A percentile compares a stretch with the other conserved stretches of the same genome.
phyloP scores from a whole-genome alignment of 1,140 invertebrate genomes.

The Drosophila nebulosa region DNA sequence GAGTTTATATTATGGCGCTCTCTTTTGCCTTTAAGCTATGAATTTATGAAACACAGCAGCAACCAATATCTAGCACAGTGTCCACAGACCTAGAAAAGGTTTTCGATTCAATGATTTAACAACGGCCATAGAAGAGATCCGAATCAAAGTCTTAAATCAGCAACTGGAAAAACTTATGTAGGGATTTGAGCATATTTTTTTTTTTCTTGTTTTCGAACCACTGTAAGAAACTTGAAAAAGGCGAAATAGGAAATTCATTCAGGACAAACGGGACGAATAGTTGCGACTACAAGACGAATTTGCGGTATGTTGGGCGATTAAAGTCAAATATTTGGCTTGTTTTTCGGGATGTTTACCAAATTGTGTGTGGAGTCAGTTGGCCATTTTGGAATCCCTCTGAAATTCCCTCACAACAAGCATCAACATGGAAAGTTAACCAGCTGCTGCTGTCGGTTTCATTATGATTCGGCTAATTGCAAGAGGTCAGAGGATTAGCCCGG shows the following conservation, averaged over 20 bases:
- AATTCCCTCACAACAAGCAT: slow-evolving; percentile 48
- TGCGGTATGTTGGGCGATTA: slow-evolving; percentile 32
- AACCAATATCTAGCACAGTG: slow-evolving; percentile 12
- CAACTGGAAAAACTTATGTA: no score
- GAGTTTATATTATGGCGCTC: slow-evolving; percentile 42
- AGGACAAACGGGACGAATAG: slow-evolving; percentile 13
- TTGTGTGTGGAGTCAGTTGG: slow-evolving; percentile 48
- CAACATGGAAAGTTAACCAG: slow-evolving; percentile 36
- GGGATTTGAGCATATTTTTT: no score
- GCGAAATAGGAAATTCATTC: slow-evolving; percentile 40
- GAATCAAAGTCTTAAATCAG: not conserved
- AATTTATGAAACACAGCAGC: slow-evolving; percentile 49
- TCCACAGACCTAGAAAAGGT: not conserved
- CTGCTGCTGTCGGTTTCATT: slow-evolving; percentile 69
- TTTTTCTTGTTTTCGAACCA: not conserved
- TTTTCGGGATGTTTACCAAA: slow-evolving; percentile 25
- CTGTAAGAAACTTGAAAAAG: slow-evolving; percentile 2
- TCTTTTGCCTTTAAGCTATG: slow-evolving; percentile 36
- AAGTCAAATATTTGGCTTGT: slow-evolving; percentile 61
- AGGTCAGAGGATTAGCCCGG: slow-evolving; percentile 51
- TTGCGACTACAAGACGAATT: not conserved
- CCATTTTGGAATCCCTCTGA: slow-evolving; percentile 34
- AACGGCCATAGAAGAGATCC: no score
- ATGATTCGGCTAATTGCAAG: slow-evolving; percentile 60
- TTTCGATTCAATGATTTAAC: no score